Evolutionary conservation across 2,888 invertebrate genomes (phyloP).

Genomic region (Aphidoletes aphidimyza): DNA sequence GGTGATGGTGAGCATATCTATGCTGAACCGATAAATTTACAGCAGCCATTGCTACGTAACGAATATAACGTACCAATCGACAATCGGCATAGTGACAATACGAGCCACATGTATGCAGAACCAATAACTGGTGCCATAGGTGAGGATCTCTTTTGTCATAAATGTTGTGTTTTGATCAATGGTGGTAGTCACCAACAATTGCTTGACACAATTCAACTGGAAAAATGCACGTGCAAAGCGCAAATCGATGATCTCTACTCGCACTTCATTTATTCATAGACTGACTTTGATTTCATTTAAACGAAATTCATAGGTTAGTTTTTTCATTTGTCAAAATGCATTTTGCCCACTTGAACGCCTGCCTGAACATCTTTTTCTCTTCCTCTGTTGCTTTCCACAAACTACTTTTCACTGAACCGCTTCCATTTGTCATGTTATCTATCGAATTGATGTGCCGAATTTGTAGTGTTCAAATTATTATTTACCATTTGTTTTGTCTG

Average conservation of each 20-base stretch:
- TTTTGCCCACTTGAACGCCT: neutral
- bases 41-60: constrained; percentile 62
- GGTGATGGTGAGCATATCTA: constrained; percentile 62
- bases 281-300: constrained; percentile 48
- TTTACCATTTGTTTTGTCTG: neutral
- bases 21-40: constrained; percentile 62
- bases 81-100: constrained; percentile 59
- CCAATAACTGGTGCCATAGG: constrained; percentile 60
- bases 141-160: constrained; percentile 55
- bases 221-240: constrained; percentile 50
- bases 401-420: neutral
- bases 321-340: neutral
- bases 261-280: constrained; percentile 54
- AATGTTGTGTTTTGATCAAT: constrained; percentile 44
- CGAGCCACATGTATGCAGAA: constrained; percentile 62
- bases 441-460: neutral
- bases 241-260: constrained; percentile 50
- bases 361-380: neutral
- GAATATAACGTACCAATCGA: constrained; percentile 63
- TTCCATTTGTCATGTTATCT: neutral
- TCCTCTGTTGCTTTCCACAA: neutral
- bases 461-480: neutral
- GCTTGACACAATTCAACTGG: constrained; percentile 28
- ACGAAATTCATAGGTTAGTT: constrained; percentile 35
- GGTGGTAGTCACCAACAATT: neutral